These are phyloP conservation scores for Yponomeuta cagnagella DNA, from an alignment of 2,888 invertebrate genomes.

Conservation along the genomic window DNA sequence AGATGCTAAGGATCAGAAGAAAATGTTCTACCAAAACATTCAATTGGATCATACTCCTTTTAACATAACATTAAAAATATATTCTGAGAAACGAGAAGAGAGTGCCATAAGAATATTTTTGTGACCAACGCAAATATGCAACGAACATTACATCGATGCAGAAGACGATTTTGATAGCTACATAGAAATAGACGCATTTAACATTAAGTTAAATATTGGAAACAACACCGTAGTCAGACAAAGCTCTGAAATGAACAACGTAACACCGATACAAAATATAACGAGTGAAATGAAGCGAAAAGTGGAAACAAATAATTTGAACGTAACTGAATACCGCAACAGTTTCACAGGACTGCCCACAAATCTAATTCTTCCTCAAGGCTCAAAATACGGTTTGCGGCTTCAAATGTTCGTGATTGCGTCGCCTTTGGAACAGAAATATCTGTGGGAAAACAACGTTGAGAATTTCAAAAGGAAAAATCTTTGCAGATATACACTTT, in stretches of 20 bases:
- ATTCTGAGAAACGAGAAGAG: background rate
- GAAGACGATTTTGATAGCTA: constrained; percentile 5
- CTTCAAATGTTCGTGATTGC: constrained; percentile 54
- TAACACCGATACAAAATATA: background rate
- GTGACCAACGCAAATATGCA: background rate
- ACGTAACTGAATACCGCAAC: background rate
- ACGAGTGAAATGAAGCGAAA: background rate
- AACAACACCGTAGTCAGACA: constrained; percentile 13
- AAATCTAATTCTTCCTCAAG: constrained; percentile 61
- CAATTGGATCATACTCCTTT: background rate
- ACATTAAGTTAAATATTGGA: background rate
- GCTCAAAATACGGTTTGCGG: constrained; percentile 58
- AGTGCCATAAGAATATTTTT: constrained; percentile 15
- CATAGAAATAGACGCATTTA: constrained; percentile 14
- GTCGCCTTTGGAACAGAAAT: constrained; percentile 27
- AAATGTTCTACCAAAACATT: background rate
- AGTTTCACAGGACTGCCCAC: constrained; percentile 9
- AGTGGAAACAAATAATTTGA: background rate
- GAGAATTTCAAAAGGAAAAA: constrained; percentile 30
- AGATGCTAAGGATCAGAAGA: background rate
- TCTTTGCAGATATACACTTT: constrained; percentile 30
- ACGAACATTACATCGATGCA: background rate
- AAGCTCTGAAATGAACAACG: background rate
- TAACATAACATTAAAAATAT: constrained; percentile 11
- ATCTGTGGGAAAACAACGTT: constrained; percentile 4